Evolutionary conservation across 2,797 vertebrate genomes (phyloP), one percentile per base, ranked within the genome.

Genomic region (Xerus rutilus): DNA sequence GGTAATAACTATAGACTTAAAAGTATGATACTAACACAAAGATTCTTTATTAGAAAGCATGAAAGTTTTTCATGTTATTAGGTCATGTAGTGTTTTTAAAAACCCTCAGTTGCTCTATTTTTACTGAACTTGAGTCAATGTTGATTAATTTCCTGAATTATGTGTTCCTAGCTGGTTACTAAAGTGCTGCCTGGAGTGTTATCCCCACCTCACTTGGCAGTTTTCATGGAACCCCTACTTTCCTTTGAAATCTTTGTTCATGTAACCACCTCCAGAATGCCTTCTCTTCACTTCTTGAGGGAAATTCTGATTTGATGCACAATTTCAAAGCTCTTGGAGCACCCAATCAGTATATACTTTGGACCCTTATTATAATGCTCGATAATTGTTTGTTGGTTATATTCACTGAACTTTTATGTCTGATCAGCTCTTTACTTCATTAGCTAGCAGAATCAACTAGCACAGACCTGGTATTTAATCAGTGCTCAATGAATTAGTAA

Each of bases 161-260:
- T 0, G 6, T 9, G 4, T 45, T 81, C 23, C 25, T 10, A 62
- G 18, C 5, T 5, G 43, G 11, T 72, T 74, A 39, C 45, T 32
- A 7, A 0, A 70, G 4, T 35, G 3, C 11, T 77, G 4, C 3
- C 30, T 67, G 7, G 64, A 12, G 32, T 20, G 43, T n/a, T 4
- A 35, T 25, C n/a, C 3, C 12, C 6, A 52, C 18, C 18, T 72
- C 35, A 30, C 7, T 25, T 14, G 15, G 52, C 25, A 67, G 8
- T 70, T 69, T 65, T 67, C 23, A n/a, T 3, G 5, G 3, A 76
- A 45, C 20, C 39, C 20, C 10, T 12, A 52, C 7, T 76, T 77
- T 62, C 23, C 45, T 69, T 91, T 59, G n/a, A 70, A 84, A 78
- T 7, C 13, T 54, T 62, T 28, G 7, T 7, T 67, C 54, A 47